Evolutionary conservation across 2,797 vertebrate species (phyloP).

Genomic region (Lepilemur ruficaudatus): DNA sequence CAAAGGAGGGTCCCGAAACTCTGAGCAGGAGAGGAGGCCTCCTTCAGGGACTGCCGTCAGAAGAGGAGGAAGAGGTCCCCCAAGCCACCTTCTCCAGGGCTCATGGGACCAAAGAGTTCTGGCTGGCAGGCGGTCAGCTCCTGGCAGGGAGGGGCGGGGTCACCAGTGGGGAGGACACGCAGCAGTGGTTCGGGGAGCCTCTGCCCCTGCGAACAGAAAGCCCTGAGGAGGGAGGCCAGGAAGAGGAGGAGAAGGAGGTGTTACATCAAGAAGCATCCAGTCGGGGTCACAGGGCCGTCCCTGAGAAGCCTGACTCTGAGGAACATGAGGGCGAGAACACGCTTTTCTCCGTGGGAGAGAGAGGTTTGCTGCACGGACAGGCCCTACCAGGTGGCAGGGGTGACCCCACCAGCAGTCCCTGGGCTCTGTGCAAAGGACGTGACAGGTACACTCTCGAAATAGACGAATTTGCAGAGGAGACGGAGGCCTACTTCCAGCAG

Average conservation of each 20-base stretch:
- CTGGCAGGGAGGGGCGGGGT: not conserved
- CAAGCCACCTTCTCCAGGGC: not conserved
- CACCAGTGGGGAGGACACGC: rapidly evolving
- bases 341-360: not conserved
- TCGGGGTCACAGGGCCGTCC: rapidly evolving
- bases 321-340: rapidly evolving
- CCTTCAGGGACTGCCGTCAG: not conserved
- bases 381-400: not conserved
- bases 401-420: not conserved
- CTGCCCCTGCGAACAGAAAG: not conserved
- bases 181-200: rapidly evolving
- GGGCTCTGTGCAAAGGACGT: not conserved
- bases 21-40: not conserved
- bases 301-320: rapidly evolving
- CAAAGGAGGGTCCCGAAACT: slow-evolving; percentile 44
- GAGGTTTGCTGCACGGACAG: rapidly evolving
- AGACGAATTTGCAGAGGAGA: not conserved
- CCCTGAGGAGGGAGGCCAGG: rapidly evolving
- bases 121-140: not conserved
- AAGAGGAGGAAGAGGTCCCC: not conserved
- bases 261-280: not conserved
- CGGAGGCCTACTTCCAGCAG: slow-evolving; percentile 24
- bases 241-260: not conserved
- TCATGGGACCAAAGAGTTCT: rapidly evolving
- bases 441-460: not conserved